Conservation (phyloP, 2,113 vertebrate species). For the Ia io region DNA sequence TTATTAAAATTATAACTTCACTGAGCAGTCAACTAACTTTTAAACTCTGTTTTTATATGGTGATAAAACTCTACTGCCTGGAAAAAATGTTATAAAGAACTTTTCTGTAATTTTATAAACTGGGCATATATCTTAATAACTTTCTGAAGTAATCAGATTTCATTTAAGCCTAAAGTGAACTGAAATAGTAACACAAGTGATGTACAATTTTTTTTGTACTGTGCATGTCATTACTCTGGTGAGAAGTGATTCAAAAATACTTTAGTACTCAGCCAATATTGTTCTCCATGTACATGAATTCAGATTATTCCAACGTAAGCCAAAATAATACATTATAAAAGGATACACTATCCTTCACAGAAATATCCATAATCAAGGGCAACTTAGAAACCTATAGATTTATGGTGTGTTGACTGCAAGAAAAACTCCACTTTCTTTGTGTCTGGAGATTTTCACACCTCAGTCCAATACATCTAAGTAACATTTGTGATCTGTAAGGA, state of each 20-base stretch:
- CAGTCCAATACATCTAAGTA: background rate
- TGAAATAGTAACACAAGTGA: slow-evolving; percentile 12
- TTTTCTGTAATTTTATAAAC: slow-evolving; percentile 62
- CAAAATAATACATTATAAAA: background rate
- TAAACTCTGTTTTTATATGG: slow-evolving; percentile 60
- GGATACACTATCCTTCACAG: background rate
- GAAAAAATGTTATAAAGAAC: slow-evolving; percentile 64
- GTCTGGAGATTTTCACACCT: background rate
- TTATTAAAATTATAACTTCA: slow-evolving; percentile 56
- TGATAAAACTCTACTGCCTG: slow-evolving; percentile 64
- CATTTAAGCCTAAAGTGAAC: slow-evolving; percentile 19
- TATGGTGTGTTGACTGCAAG: background rate
- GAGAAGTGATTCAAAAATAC: slow-evolving; percentile 4
- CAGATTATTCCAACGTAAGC: background rate
- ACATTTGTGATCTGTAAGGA: background rate
- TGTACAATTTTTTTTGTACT: background rate
- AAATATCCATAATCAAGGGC: background rate
- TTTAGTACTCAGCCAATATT: background rate
- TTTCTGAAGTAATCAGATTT: slow-evolving; percentile 43
- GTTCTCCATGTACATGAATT: background rate
- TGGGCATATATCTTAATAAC: slow-evolving; percentile 55
- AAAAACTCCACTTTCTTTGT: background rate
- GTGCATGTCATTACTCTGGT: background rate
- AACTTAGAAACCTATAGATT: background rate
- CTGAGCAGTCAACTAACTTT: slow-evolving; percentile 51